Percentiles rank a stretch among this genome's conserved stretches.
These are phyloP conservation scores for Meloidogyne exigua DNA, from an alignment of 1,140 invertebrate species.

Conservation along the genomic window DNA sequence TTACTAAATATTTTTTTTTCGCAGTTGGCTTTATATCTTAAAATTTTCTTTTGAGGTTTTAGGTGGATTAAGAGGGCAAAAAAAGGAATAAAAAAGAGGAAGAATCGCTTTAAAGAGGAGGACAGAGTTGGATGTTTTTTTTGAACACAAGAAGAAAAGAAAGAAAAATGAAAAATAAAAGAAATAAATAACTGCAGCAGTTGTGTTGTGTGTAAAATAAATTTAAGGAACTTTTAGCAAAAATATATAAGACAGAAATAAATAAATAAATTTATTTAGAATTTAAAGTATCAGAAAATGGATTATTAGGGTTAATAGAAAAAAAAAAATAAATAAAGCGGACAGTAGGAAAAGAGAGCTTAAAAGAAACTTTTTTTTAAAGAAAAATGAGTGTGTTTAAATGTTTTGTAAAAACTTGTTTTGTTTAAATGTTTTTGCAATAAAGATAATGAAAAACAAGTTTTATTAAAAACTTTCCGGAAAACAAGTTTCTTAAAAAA, in stretches of 20 bases:
- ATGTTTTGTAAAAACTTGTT: too few species aligned
- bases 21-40: not conserved
- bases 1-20: constrained; percentile 1
- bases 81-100: not conserved
- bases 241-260: not conserved
- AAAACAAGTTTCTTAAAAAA: too few species aligned
- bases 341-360: not conserved
- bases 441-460: too few species aligned
- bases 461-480: too few species aligned
- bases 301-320: not conserved
- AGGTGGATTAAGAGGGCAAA: not conserved
- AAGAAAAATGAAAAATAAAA: not conserved
- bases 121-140: not conserved
- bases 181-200: not conserved
- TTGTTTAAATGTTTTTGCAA: too few species aligned
- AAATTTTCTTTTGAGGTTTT: not conserved
- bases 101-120: not conserved
- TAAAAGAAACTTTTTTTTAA: too few species aligned
- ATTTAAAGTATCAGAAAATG: not conserved
- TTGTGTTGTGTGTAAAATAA: not conserved
- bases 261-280: not conserved
- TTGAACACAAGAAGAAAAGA: not conserved
- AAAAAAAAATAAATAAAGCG: not conserved
- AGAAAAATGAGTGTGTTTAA: too few species aligned
- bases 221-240: constrained; percentile 2